These are phyloP conservation scores for Loripinus fragilis DNA, from an alignment of 2,888 invertebrate genomes.

Conservation along the genomic window DNA sequence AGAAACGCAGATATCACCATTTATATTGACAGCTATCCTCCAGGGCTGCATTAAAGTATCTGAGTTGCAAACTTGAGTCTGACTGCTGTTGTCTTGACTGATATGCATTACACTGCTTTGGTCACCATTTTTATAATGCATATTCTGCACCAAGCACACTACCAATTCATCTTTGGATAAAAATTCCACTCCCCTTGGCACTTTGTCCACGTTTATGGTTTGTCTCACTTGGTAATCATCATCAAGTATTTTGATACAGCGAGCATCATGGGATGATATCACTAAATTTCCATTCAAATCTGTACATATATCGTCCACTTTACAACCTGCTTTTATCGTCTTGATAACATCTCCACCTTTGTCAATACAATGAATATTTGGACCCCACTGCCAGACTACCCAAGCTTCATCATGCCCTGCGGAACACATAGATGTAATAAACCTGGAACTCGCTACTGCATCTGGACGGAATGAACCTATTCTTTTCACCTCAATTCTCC, in stretches of 20 bases:
- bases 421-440: conserved; percentile 57
- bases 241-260: conserved; percentile 49
- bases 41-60: conserved; percentile 52
- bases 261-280: conserved; percentile 49
- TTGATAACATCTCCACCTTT: conserved; percentile 49
- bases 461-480: conserved; percentile 55
- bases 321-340: conserved; percentile 47
- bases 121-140: conserved; percentile 58
- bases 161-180: conserved; percentile 40
- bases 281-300: conserved; percentile 47
- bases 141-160: conserved; percentile 52
- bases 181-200: conserved; percentile 50
- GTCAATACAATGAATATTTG: conserved; percentile 47
- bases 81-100: conserved; percentile 17
- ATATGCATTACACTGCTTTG: conserved; percentile 29
- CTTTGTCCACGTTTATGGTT: conserved; percentile 47
- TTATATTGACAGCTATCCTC: conserved; percentile 66
- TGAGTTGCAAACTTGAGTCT: background rate
- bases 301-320: conserved; percentile 57
- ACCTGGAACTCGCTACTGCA: conserved; percentile 49
- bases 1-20: conserved; percentile 68
- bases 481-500: conserved; percentile 57
- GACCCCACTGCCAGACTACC: conserved; percentile 62
- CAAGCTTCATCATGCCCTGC: conserved; percentile 44
- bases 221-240: conserved; percentile 40